Evolutionary conservation across 2,888 invertebrate species (phyloP), one percentile per base, ranked within the genome.

Genomic region (Eupithecia insigniata): DNA sequence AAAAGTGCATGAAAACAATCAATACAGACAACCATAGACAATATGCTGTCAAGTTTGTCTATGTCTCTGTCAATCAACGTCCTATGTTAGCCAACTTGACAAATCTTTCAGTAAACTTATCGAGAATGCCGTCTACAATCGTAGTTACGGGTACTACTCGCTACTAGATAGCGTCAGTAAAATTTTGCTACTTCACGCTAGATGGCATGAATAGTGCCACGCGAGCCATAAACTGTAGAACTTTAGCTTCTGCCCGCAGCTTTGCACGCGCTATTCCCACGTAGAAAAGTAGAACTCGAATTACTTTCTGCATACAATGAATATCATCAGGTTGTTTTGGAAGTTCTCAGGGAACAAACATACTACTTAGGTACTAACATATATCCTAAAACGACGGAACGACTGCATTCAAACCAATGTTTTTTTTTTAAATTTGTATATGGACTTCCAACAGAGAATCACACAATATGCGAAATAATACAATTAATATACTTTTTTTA

Each of bases 1-100:
- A 61, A 36, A 64, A 60, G 6, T 60, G 60, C 5, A 60, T 60
- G 30, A 60, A 84, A 82, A 83, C 84, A 73, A 73, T 70, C 73
- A 67, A 73, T 70, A 73, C 18, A 7, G 8, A 18, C 4, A 61
- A 66, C 34, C 39, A 66, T 14, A 51, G 12, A 51, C 51, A 51
- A 55, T 26, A n/a, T 43, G 39, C 39, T 16, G 39, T 39, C 39
- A 39, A 39, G 43, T 14, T 22, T 55, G 14, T 55, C 26, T 3
- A 55, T 4, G 12, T 55, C n/a, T 14, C 64, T 65, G 65, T 65
- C 28, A 60, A 60, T 65, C 28, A 60, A 60, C 18, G 28, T 28
- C 28, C 30, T 6, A 16, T 22, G 26, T 26, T 14, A 55, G 4
- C 26, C 55, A 61, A 61, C 30, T 18, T 61, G 32, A 22, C 14